These are phyloP conservation scores for Macaria notata DNA, from an alignment of 2,888 invertebrate species.

Conservation along the genomic window DNA sequence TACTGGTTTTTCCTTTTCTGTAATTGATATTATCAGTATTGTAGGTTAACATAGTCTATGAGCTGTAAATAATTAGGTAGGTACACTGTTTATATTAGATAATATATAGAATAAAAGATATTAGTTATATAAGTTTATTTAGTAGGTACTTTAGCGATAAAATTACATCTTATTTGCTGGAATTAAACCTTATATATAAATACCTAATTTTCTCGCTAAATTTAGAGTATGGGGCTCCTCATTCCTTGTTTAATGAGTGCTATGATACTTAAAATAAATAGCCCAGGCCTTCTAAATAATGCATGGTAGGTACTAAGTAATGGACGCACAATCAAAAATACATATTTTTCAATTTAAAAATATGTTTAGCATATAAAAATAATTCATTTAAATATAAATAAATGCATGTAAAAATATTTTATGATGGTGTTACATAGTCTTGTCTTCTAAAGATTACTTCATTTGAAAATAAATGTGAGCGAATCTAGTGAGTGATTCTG, in stretches of 20 bases:
- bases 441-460: conserved; percentile 54
- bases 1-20: too few species aligned
- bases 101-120: conserved; percentile 33
- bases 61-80: too few species aligned
- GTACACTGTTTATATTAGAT: neutral
- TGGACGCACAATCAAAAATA: conserved; percentile 70
- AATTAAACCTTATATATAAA: conserved; percentile 67
- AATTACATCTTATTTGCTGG: conserved; percentile 67
- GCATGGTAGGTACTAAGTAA: conserved; percentile 57
- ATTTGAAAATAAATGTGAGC: conserved; percentile 60
- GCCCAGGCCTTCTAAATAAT: conserved; percentile 47
- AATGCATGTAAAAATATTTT: conserved; percentile 78
- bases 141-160: conserved; percentile 72
- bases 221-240: conserved; percentile 66
- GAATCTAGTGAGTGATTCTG: conserved; percentile 41
- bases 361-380: conserved; percentile 76
- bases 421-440: conserved; percentile 47
- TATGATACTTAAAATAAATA: conserved; percentile 27
- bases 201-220: conserved; percentile 65
- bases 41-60: too few species aligned
- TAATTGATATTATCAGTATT: too few species aligned
- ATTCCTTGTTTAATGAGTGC: conserved; percentile 25
- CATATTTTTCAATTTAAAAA: conserved; percentile 51
- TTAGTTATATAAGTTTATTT: conserved; percentile 43
- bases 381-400: conserved; percentile 75